Percentiles rank a stretch among this genome's conserved stretches.
Conservation (phyloP, 2,797 vertebrate genomes). For the Prionace glauca region DNA sequence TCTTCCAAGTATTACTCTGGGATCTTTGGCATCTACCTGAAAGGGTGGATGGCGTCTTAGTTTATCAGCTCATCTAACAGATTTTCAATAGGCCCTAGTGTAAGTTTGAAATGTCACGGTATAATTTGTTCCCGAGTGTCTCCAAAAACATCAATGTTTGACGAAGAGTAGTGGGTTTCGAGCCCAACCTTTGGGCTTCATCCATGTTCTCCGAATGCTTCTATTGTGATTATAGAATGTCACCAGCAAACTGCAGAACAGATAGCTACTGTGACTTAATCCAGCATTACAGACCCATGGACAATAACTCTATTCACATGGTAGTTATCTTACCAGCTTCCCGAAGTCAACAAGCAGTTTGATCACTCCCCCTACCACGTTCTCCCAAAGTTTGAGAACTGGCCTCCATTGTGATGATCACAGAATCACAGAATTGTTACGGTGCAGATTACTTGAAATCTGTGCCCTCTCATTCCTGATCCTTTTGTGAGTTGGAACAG, state of each 20-base stretch:
- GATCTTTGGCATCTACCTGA: background rate
- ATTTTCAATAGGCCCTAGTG: background rate
- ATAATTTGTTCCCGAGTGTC: background rate
- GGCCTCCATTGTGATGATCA: background rate
- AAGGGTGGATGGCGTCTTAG: background rate
- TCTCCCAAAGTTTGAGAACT: background rate
- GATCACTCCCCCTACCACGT: background rate
- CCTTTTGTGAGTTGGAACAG: too few relatives aligned
- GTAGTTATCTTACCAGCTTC: background rate
- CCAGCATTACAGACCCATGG: background rate
- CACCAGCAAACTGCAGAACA: conserved; percentile 25
- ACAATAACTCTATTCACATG: background rate
- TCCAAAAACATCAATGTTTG: background rate
- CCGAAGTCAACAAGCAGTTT: background rate
- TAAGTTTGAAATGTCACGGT: background rate
- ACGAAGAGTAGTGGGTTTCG: too few relatives aligned
- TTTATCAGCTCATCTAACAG: background rate
- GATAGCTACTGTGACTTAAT: background rate
- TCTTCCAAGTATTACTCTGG: background rate
- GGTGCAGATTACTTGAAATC: too few relatives aligned
- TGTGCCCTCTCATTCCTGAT: too few relatives aligned
- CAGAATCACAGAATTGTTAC: too few relatives aligned
- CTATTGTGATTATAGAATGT: background rate
- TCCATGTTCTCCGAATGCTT: background rate
- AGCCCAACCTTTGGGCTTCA: background rate